Conservation (phyloP, 2,888 invertebrate genomes). For the Eristalis pertinax region DNA sequence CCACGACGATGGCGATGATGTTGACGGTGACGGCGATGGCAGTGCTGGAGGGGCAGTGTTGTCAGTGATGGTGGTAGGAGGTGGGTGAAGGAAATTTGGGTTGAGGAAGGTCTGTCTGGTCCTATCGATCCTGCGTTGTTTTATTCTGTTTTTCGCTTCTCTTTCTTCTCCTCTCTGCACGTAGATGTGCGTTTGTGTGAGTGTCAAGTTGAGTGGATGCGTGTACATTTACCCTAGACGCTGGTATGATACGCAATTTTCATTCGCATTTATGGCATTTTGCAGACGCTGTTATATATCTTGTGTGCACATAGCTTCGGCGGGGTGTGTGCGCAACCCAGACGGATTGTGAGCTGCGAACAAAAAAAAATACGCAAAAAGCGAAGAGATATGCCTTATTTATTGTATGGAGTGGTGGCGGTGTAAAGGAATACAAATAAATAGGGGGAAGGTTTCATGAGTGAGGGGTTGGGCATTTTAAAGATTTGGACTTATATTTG, state of each 20-base stretch:
- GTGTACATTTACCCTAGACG: slow-evolving; percentile 18
- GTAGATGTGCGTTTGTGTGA: background rate
- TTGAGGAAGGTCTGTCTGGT: slow-evolving; percentile 72
- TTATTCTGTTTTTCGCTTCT: background rate
- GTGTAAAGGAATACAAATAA: no score
- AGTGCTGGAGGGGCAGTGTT: background rate
- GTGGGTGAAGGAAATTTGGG: slow-evolving; percentile 66
- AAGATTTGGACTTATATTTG: background rate
- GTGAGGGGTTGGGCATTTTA: slow-evolving; percentile 1
- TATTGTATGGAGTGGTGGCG: slow-evolving; percentile 17
- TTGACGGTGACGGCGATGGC: background rate
- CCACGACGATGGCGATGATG: slow-evolving; percentile 4
- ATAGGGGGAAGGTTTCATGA: no score
- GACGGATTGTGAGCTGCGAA: slow-evolving; percentile 6
- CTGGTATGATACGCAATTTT: slow-evolving; percentile 31
- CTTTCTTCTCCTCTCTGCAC: slow-evolving; percentile 2
- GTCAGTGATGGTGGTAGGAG: slow-evolving; percentile 28
- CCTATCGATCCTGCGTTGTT: slow-evolving; percentile 55
- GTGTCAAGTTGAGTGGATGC: slow-evolving; percentile 11
- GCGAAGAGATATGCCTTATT: slow-evolving; percentile 21
- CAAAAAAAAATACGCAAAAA: no score
- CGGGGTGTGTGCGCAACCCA: slow-evolving; percentile 7
- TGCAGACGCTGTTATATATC: slow-evolving; percentile 26
- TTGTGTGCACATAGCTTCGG: background rate
- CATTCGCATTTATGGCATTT: slow-evolving; percentile 21